These are phyloP conservation scores for Mimachlamys varia DNA, from an alignment of 2,888 invertebrate genomes.

Conservation along the genomic window DNA sequence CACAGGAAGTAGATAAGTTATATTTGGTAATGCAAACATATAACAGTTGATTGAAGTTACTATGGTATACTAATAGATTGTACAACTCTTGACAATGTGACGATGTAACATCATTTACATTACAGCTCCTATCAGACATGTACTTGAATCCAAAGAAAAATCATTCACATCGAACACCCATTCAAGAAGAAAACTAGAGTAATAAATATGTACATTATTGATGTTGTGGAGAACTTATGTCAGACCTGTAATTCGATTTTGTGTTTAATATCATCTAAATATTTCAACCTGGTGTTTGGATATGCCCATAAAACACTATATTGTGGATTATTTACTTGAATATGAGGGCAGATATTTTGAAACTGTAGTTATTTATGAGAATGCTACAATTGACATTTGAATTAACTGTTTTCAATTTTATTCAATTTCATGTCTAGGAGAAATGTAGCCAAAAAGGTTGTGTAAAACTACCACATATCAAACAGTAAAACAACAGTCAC, in stretches of 20 bases:
- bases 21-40: neutral
- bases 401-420: neutral
- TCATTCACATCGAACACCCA: slow-evolving; percentile 16
- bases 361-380: neutral
- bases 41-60: neutral
- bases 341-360: neutral
- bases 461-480: neutral
- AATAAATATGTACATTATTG: slow-evolving; percentile 8
- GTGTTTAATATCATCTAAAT: neutral
- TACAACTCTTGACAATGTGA: neutral
- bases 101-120: neutral
- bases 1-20: neutral
- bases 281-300: neutral
- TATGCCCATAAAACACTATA: neutral
- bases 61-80: neutral
- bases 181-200: neutral
- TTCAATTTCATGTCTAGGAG: neutral
- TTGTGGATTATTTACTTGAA: neutral
- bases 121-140: neutral
- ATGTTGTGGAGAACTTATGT: neutral
- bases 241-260: neutral
- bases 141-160: neutral
- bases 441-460: neutral
- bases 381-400: neutral
- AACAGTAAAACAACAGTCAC: neutral